Evolutionary conservation across 2,797 vertebrate genomes (phyloP).

Genomic region (Pangasius larnaudii): DNA sequence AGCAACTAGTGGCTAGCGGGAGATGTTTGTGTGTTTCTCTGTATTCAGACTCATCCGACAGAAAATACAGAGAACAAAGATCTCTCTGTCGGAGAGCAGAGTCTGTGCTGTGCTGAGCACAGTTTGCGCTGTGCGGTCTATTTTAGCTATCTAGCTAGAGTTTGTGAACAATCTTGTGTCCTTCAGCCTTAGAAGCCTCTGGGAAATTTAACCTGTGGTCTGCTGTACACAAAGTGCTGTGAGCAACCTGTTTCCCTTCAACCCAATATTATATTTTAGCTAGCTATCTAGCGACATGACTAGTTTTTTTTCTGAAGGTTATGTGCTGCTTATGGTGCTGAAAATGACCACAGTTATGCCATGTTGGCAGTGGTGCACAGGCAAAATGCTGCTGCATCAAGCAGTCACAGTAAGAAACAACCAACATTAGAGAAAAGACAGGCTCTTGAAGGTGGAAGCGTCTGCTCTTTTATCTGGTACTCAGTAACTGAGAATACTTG

Average conservation of each 20-base stretch:
- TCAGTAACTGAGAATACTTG: neutral
- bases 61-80: neutral
- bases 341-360: neutral
- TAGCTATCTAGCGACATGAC: neutral
- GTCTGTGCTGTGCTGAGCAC: neutral
- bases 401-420: neutral
- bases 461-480: neutral
- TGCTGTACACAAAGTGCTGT: neutral
- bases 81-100: neutral
- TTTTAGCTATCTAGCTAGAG: neutral
- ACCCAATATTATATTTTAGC: no score
- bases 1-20: neutral
- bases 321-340: neutral
- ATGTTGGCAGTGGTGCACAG: neutral
- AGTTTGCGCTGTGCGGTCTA: neutral
- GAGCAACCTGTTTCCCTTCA: neutral
- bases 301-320: neutral
- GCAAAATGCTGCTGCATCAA: neutral
- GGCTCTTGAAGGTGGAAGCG: neutral
- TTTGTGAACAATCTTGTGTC: neutral
- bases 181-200: neutral
- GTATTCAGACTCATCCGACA: neutral
- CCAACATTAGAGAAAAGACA: neutral
- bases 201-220: neutral
- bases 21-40: neutral